phyloP scores from a whole-genome alignment of 2,888 invertebrate genomes.

The Pristionchus arcanus region DNA sequence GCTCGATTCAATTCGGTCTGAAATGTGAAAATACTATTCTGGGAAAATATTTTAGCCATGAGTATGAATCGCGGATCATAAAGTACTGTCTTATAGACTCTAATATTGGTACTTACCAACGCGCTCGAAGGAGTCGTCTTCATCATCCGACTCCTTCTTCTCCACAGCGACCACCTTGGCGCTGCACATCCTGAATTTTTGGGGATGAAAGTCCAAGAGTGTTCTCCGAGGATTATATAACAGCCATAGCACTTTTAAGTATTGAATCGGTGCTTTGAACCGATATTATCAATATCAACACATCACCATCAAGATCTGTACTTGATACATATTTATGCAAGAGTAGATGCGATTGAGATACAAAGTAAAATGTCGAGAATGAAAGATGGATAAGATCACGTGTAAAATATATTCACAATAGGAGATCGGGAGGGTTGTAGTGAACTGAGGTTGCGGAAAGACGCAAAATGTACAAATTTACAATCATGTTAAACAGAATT shows the following conservation, averaged over 20 bases:
- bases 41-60: no score
- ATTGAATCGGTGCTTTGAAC: not conserved
- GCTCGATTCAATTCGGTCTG: no score
- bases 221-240: no score
- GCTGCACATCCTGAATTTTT: no score
- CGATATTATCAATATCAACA: not conserved
- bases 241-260: not conserved
- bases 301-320: not conserved
- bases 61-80: no score
- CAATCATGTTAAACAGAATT: not conserved
- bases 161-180: no score
- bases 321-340: not conserved
- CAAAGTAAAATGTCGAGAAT: not conserved
- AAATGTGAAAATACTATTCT: no score
- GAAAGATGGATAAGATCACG: not conserved
- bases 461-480: not conserved
- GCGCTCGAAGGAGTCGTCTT: no score
- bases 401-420: not conserved
- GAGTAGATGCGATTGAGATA: not conserved
- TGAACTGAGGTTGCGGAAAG: not conserved
- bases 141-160: no score
- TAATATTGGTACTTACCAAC: no score
- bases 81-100: no score
- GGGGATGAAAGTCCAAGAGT: no score
- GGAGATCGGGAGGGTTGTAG: not conserved